Evolutionary conservation across 2,797 vertebrate genomes (phyloP).

Genomic region (Denticeps clupeoides): DNA sequence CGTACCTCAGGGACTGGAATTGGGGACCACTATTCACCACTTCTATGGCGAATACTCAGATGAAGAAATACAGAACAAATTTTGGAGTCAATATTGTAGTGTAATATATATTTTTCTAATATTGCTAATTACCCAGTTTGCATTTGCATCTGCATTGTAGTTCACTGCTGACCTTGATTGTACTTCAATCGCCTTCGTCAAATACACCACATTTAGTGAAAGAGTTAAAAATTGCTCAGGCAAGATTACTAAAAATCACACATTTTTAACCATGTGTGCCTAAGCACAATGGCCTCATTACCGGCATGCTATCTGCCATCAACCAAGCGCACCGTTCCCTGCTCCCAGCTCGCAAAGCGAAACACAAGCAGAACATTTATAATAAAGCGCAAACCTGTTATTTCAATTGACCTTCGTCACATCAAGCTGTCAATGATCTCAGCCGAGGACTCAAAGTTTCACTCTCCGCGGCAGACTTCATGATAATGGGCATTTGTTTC

Average conservation of each 20-base stretch:
- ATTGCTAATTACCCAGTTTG: no score
- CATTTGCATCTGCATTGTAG: no score
- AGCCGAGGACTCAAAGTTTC: constrained; percentile 59
- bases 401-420: constrained; percentile 76
- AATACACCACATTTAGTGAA: background rate
- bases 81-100: no score
- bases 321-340: constrained; percentile 49
- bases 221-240: constrained; percentile 33
- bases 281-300: constrained; percentile 72
- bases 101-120: no score
- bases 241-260: constrained; percentile 71
- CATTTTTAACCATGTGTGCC: constrained; percentile 53
- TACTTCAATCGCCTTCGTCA: no score
- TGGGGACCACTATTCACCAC: no score
- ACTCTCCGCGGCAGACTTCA: constrained; percentile 56
- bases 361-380: constrained; percentile 66
- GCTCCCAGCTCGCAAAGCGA: constrained; percentile 41
- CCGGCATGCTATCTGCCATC: constrained; percentile 38
- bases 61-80: no score
- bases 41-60: no score
- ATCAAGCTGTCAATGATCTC: constrained; percentile 79
- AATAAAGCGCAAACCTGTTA: constrained; percentile 75
- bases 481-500: constrained; percentile 68
- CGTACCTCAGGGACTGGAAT: no score
- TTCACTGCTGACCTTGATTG: no score